Evolutionary conservation across 2,113 vertebrate species (phyloP).

Genomic region (Corythoichthys intestinalis): DNA sequence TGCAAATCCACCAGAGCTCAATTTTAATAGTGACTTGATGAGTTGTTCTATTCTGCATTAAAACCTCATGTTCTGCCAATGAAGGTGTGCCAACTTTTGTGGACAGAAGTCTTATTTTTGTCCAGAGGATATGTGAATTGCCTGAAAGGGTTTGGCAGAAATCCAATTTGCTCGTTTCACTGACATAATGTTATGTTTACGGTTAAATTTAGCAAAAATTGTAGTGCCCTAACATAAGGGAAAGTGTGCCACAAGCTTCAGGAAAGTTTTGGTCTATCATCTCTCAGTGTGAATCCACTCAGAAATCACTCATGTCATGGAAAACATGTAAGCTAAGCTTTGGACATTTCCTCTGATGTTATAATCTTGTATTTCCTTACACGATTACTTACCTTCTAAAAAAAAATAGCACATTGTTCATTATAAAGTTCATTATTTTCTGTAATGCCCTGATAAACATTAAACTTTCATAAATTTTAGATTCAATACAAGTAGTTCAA

Average conservation of each 20-base stretch:
- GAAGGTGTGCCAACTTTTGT: neutral
- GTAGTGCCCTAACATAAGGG: neutral
- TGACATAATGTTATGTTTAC: neutral
- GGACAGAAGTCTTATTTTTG: neutral
- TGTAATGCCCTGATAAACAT: too few relatives aligned
- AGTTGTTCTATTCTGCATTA: neutral
- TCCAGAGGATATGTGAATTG: neutral
- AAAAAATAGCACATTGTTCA: too few relatives aligned
- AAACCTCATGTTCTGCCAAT: constrained; percentile 1
- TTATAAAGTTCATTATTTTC: too few relatives aligned
- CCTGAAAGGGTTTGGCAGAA: neutral
- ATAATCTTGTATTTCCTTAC: too few relatives aligned
- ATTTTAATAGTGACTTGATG: constrained; percentile 1
- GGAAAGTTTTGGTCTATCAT: too few relatives aligned
- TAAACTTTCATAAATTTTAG: too few relatives aligned
- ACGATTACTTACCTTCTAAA: too few relatives aligned
- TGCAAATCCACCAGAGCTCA: constrained; percentile 19
- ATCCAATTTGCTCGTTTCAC: neutral
- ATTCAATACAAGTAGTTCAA: too few relatives aligned
- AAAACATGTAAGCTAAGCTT: too few relatives aligned
- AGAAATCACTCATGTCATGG: too few relatives aligned
- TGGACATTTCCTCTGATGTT: too few relatives aligned
- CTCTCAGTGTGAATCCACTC: too few relatives aligned
- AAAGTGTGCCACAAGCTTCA: neutral
- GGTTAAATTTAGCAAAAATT: neutral